Base-by-base conservation (phyloP, 2,888 invertebrate species). In the Alloplasta piceator region DNA sequence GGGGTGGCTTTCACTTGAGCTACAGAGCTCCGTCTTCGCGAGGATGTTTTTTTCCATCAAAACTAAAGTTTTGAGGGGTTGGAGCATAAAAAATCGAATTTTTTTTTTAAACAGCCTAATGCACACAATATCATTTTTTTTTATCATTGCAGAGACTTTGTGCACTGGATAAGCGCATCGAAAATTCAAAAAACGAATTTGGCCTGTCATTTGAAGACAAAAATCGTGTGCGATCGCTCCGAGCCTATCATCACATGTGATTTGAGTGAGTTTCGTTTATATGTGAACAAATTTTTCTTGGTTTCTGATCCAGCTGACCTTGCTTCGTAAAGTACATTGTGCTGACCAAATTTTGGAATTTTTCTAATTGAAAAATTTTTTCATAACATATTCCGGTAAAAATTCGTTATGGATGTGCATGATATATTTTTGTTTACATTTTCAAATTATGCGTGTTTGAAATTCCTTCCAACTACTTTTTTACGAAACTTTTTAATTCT, bases 211-310 rank as follows among this genome's bases (percentile, higher is more conserved):
- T 91, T 98, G 43, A 97, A 96, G 93, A 95, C 97, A 6, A 95
- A 96, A 86, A 93, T 98, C 83, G 94, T 96, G 41, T 96, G 96
- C 92, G 96, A 97, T 91, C 94, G 96, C 76, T 95, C 95, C 87
- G 96, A 96, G 81, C 96, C 98, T 26, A 92, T 93, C 83, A 93
- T 98, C 43, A 94, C 92, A 80, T 92, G 94, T 78, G 92, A 93
- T 86, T 92, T 95, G 79, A 86, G 94, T 94, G 88, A 93, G 92
- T 89, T 64, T 43, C 55, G 58, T 63, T 36, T n/a, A 39, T 43
- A 5, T 9, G 12, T 46, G 43, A 73, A 2, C 10, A 4, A 43
- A 12, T 50, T 50, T 48, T 10, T 6, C n/a, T n/a, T 48, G 5
- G 0, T 12, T 50, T 10, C 2, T 9, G 4, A 43, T 43, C 0